A percentile compares a stretch with the other conserved stretches of the same genome.
These are phyloP conservation scores for Penaeus monodon DNA, from an alignment of 2,888 invertebrate genomes.

Conservation along the genomic window DNA sequence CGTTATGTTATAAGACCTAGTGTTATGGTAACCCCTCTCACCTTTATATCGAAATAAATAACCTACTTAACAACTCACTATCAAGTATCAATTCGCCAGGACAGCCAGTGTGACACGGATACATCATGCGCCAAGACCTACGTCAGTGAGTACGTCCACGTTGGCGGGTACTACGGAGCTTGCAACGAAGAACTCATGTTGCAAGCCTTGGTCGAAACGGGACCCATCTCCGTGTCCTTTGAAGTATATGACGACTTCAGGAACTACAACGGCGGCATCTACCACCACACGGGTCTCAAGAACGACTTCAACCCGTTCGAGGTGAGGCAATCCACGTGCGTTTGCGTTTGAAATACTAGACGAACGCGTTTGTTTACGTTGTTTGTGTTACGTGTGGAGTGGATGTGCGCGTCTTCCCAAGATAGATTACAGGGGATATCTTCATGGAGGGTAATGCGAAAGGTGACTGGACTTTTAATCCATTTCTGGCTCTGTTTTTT, in stretches of 20 bases:
- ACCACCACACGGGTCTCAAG: conserved; percentile 37
- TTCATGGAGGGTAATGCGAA: no score
- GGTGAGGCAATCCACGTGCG: conserved; percentile 21
- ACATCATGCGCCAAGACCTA: conserved; percentile 69
- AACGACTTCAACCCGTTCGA: conserved; percentile 54
- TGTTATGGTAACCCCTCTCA: background rate
- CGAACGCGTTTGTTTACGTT: background rate
- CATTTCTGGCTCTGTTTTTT: no score
- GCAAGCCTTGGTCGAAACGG: conserved; percentile 70
- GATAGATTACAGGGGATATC: no score
- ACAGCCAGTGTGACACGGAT: conserved; percentile 33
- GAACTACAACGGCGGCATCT: conserved; percentile 52
- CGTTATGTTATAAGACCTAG: background rate
- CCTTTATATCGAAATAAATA: background rate
- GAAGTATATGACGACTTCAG: conserved; percentile 68
- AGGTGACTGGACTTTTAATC: no score
- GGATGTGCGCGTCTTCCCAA: background rate
- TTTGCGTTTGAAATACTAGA: background rate
- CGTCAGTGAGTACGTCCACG: conserved; percentile 71
- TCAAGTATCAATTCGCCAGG: conserved; percentile 3
- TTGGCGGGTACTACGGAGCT: conserved; percentile 70
- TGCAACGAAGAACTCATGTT: conserved; percentile 72
- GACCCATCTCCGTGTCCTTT: conserved; percentile 72
- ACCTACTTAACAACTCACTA: background rate
- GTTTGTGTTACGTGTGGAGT: background rate